Percentiles rank a stretch among this genome's conserved stretches.
These are phyloP conservation scores for Nymphalis polychloros DNA, from an alignment of 2,888 invertebrate genomes.

Conservation along the genomic window DNA sequence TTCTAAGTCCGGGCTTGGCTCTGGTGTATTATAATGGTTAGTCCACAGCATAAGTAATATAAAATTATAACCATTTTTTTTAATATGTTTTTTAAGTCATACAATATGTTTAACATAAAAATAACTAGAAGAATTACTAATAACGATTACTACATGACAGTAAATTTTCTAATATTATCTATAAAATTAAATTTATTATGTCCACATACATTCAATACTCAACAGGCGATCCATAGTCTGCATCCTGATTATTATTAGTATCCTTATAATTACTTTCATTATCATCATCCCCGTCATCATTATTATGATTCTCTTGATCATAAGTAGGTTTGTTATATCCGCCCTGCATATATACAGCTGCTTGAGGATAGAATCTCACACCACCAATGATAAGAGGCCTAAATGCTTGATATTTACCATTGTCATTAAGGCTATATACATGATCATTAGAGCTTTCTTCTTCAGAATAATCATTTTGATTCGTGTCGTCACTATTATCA, in stretches of 20 bases:
- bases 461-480: constrained; percentile 26
- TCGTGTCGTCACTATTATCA: constrained; percentile 36
- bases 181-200: too few species aligned
- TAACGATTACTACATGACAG: not conserved
- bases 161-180: not conserved
- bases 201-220: constrained; percentile 48
- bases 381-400: constrained; percentile 53
- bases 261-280: constrained; percentile 49
- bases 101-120: too few species aligned
- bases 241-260: constrained; percentile 59
- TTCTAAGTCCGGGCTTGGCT: too few species aligned
- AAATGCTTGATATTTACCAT: constrained; percentile 49
- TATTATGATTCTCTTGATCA: constrained; percentile 27
- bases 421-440: constrained; percentile 44
- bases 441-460: constrained; percentile 25
- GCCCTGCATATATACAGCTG: constrained; percentile 49
- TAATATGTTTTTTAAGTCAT: too few species aligned
- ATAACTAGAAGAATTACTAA: too few species aligned
- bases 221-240: constrained; percentile 57
- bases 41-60: too few species aligned
- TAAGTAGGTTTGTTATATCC: constrained; percentile 40
- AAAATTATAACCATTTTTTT: too few species aligned
- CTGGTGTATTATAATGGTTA: too few species aligned
- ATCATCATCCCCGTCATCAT: constrained; percentile 22
- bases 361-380: constrained; percentile 52